Evolutionary conservation across 2,113 vertebrate species (phyloP).

Genomic region (Mus pahari): DNA sequence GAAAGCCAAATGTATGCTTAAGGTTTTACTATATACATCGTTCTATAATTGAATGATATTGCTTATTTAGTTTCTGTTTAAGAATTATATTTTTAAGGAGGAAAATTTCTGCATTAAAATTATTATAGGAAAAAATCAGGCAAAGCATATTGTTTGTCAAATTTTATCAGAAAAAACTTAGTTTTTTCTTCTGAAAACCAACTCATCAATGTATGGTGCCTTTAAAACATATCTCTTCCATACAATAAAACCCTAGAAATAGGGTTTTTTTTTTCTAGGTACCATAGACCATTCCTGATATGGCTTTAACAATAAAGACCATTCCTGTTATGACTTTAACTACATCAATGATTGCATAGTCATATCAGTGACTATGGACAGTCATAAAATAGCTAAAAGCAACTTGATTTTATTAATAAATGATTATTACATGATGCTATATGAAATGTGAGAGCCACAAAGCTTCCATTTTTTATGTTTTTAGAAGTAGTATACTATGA

Average conservation of each 20-base stretch:
- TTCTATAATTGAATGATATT: background rate
- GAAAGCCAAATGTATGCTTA: background rate
- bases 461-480: background rate
- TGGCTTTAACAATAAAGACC: background rate
- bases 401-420: background rate
- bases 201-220: background rate
- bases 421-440: background rate
- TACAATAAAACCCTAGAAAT: background rate
- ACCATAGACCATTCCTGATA: background rate
- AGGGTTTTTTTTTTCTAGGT: background rate
- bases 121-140: background rate
- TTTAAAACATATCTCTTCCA: background rate
- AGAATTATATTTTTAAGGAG: background rate
- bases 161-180: background rate
- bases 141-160: background rate
- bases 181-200: slow-evolving; percentile 24
- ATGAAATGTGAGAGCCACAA: background rate
- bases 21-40: background rate
- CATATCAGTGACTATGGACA: background rate
- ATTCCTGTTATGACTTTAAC: background rate
- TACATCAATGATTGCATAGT: background rate
- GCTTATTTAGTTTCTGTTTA: background rate
- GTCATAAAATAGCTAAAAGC: background rate
- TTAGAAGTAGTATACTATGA: background rate
- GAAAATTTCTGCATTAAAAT: background rate